Conservation (phyloP, 2,888 invertebrate species). For the Abrostola tripartita region DNA sequence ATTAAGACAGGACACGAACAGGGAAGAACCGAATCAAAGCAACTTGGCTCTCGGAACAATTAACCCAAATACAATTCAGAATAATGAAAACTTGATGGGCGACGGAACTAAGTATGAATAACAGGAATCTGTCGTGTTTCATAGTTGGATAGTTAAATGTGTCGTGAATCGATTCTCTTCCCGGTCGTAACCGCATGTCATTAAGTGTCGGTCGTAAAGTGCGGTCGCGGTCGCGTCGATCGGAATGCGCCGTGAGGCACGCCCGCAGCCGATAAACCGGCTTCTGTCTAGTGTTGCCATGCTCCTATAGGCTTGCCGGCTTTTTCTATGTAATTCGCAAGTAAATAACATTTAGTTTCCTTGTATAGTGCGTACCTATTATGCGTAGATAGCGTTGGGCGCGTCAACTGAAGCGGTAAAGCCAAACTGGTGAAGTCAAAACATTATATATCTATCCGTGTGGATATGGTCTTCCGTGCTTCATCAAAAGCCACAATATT, state of each 20-base stretch:
- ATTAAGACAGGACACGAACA: slow-evolving; percentile 11
- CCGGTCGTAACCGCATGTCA: slow-evolving; percentile 82
- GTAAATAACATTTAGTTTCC: not conserved
- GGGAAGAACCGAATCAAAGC: slow-evolving; percentile 12
- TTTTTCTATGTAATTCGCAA: slow-evolving; percentile 7
- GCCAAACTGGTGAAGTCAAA: too few species aligned
- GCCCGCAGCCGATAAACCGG: slow-evolving; percentile 68
- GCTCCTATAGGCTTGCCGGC: slow-evolving; percentile 9
- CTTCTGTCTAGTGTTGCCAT: slow-evolving; percentile 61
- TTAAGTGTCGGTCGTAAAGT: slow-evolving; percentile 79
- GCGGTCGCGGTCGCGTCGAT: slow-evolving; percentile 73
- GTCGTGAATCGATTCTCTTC: slow-evolving; percentile 83
- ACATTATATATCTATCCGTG: too few species aligned
- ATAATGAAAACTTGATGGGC: slow-evolving; percentile 27
- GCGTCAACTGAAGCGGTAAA: too few species aligned
- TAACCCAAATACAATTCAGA: slow-evolving; percentile 13
- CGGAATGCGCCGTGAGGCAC: slow-evolving; percentile 82
- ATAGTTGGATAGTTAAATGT: slow-evolving; percentile 75
- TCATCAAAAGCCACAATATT: too few species aligned
- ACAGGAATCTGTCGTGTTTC: slow-evolving; percentile 49
- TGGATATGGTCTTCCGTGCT: too few species aligned
- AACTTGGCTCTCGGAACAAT: slow-evolving; percentile 9
- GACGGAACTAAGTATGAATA: slow-evolving; percentile 31
- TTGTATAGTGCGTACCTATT: not conserved
- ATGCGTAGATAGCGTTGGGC: too few species aligned